Evolutionary conservation across 1,140 invertebrate species (phyloP).

Genomic region (Solenopsis invicta): DNA sequence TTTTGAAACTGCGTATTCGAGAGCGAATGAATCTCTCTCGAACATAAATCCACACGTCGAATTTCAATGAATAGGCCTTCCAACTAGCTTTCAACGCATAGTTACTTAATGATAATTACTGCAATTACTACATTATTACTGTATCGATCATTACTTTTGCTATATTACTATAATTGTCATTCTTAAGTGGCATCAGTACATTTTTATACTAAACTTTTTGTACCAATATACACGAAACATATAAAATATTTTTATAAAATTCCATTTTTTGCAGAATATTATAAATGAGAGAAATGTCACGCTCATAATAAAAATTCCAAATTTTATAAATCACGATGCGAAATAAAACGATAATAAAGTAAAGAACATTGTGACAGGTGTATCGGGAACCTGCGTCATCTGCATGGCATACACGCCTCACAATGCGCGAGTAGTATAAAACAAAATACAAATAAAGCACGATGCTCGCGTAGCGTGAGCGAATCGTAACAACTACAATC

Average conservation of each 20-base stretch:
- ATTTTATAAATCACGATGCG: neutral
- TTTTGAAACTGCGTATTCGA: constrained; percentile 57
- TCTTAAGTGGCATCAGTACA: neutral
- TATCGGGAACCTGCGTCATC: neutral
- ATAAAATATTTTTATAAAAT: no score
- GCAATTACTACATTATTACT: constrained; percentile 7
- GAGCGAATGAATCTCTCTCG: constrained; percentile 27
- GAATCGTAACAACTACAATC: constrained; percentile 20
- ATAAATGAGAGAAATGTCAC: no score
- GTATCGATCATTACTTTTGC: neutral
- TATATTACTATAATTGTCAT: neutral
- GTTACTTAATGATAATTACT: constrained; percentile 10
- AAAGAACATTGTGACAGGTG: neutral
- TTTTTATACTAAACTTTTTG: neutral
- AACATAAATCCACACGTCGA: constrained; percentile 46
- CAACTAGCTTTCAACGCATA: constrained; percentile 26
- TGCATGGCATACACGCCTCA: neutral
- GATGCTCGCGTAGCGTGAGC: constrained; percentile 3
- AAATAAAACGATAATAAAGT: neutral
- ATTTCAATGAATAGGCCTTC: constrained; percentile 23
- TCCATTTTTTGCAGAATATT: neutral
- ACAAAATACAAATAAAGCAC: neutral
- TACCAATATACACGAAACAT: neutral
- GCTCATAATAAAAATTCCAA: neutral
- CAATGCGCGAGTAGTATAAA: neutral